Percentiles rank a stretch among this genome's conserved stretches.
Conservation (phyloP, 2,797 vertebrate genomes). For the Rhabdomys pumilio region DNA sequence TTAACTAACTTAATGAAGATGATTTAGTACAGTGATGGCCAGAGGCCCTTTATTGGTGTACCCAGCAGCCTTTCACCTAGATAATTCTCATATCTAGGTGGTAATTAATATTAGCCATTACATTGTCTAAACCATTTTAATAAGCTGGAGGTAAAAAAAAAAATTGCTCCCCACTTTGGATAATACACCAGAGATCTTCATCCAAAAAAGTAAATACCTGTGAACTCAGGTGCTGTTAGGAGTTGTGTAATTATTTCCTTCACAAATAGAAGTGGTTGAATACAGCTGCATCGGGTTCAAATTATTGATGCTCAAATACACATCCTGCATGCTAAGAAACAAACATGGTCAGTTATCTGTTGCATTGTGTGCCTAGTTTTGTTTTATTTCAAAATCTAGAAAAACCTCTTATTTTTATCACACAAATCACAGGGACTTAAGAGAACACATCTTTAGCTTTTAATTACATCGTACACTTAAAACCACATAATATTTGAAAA, state of each 20-base stretch:
- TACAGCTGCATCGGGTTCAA: constrained; percentile 58
- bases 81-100: background rate
- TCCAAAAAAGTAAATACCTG: constrained; percentile 59
- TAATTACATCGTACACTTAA: constrained; percentile 20
- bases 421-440: background rate
- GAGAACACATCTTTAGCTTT: constrained; percentile 23
- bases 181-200: constrained; percentile 51
- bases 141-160: constrained; percentile 61
- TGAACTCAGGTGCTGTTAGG: constrained; percentile 68
- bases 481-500: constrained; percentile 35
- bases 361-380: constrained; percentile 35
- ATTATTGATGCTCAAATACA: constrained; percentile 57
- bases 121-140: constrained; percentile 62
- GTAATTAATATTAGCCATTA: background rate
- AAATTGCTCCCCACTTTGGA: constrained; percentile 56
- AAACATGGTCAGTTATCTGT: constrained; percentile 44
- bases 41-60: background rate
- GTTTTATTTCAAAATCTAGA: constrained; percentile 60
- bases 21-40: background rate
- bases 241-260: constrained; percentile 60
- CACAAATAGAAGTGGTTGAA: constrained; percentile 71
- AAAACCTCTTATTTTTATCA: constrained; percentile 39
- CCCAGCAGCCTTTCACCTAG: background rate
- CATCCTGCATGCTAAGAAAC: constrained; percentile 76
- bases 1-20: background rate